A percentile compares a stretch with the other conserved stretches of the same genome.
Evolutionary conservation across 2,888 invertebrate species (phyloP).

Genomic region (Microctonus aethiopoides): DNA sequence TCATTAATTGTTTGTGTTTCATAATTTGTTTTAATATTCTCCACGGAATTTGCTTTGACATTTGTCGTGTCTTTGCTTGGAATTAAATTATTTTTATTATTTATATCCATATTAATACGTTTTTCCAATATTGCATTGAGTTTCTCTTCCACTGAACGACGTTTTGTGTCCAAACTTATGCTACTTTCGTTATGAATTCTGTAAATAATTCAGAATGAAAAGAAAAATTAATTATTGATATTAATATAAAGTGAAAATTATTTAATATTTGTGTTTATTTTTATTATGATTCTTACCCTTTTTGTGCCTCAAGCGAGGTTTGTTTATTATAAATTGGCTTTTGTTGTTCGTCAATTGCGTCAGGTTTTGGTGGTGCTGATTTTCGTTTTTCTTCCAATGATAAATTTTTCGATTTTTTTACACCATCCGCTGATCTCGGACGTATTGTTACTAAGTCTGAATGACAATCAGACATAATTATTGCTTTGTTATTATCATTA

Average conservation of each 20-base stretch:
- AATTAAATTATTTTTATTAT: conserved; percentile 35
- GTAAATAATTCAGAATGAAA: conserved; percentile 25
- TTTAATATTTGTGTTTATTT: background rate
- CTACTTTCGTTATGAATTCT: conserved; percentile 22
- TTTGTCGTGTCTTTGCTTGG: conserved; percentile 43
- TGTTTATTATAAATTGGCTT: conserved; percentile 55
- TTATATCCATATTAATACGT: conserved; percentile 57
- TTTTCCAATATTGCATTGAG: conserved; percentile 63
- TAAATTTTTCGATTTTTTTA: conserved; percentile 42
- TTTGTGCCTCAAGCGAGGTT: conserved; percentile 57
- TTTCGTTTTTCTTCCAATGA: conserved; percentile 61
- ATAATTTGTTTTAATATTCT: conserved; percentile 53
- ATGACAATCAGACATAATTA: conserved; percentile 36
- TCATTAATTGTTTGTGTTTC: conserved; percentile 47
- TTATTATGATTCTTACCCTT: conserved; percentile 46
- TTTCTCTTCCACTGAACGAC: conserved; percentile 63
- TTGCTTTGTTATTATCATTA: conserved; percentile 37
- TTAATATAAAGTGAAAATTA: background rate
- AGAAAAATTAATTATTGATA: conserved; percentile 6
- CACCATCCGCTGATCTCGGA: conserved; percentile 52
- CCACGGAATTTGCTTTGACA: conserved; percentile 56
- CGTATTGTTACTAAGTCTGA: conserved; percentile 47
- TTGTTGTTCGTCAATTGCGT: conserved; percentile 54
- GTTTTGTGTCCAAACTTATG: conserved; percentile 59
- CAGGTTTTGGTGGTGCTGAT: conserved; percentile 59